These are phyloP conservation scores for Atlantisia rogersi DNA, from an alignment of 2,113 vertebrate genomes.

Conservation along the genomic window DNA sequence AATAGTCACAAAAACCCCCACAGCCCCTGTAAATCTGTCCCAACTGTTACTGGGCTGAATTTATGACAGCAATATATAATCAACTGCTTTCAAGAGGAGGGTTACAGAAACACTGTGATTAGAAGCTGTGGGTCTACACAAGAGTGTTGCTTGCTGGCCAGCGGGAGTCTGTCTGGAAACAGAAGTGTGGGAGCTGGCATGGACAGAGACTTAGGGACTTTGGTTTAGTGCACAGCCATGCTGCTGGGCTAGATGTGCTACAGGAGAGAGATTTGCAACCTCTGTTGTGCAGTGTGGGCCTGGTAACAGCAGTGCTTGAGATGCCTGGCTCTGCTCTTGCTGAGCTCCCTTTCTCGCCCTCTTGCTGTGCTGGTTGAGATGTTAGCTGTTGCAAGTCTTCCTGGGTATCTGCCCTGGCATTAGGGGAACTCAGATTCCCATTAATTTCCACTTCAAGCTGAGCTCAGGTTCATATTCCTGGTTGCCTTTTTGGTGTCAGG, in stretches of 20 bases:
- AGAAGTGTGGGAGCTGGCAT: not conserved
- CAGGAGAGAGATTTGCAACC: too few relatives aligned
- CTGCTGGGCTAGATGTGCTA: not conserved
- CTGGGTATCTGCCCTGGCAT: not conserved
- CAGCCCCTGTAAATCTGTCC: constrained; percentile 65
- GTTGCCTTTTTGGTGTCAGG: not conserved
- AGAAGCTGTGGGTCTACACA: constrained; percentile 3
- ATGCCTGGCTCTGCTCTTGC: not conserved
- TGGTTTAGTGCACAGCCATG: not conserved
- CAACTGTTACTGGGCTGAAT: constrained; percentile 62
- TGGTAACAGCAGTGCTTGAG: not conserved
- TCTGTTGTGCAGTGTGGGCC: not conserved
- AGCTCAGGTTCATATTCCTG: not conserved
- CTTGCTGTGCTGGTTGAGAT: not conserved
- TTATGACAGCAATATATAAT: constrained; percentile 61
- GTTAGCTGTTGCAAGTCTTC: not conserved
- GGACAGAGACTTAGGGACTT: not conserved
- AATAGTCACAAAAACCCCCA: constrained; percentile 34
- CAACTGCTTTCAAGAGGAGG: constrained; percentile 42
- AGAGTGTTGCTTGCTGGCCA: not conserved
- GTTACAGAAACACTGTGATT: not conserved
- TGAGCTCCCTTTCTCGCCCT: not conserved
- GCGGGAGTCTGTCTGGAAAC: not conserved
- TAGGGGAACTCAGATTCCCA: not conserved
- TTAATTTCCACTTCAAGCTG: not conserved